These are phyloP conservation scores for Noturus placidus DNA, from an alignment of 2,113 vertebrate species.

Conservation along the genomic window DNA sequence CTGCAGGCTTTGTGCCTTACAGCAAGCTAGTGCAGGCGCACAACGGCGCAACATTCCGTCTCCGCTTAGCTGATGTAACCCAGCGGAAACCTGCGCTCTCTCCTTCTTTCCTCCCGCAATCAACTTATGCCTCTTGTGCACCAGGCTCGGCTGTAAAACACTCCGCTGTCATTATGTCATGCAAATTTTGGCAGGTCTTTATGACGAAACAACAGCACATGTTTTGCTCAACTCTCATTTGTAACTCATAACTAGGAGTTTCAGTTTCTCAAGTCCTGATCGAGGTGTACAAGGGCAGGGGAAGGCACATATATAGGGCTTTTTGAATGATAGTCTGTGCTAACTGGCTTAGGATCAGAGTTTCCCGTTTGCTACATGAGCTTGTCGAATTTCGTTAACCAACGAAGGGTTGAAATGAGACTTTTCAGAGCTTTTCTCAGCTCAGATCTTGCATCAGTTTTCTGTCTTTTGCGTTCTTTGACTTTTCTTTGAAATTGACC, in stretches of 20 bases:
- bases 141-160: slow-evolving; percentile 8
- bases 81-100: slow-evolving; percentile 1
- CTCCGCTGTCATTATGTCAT: slow-evolving; percentile 17
- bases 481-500: not conserved
- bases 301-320: too few species aligned
- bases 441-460: not conserved
- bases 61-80: slow-evolving; percentile 42
- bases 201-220: slow-evolving; percentile 22
- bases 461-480: not conserved
- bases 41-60: slow-evolving; percentile 6
- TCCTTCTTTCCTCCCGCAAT: slow-evolving; percentile 7
- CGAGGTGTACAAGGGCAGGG: not conserved
- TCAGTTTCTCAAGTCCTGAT: not conserved
- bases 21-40: not conserved
- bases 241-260: not conserved
- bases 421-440: not conserved
- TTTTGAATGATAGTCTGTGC: not conserved
- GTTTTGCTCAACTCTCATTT: slow-evolving; percentile 6
- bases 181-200: slow-evolving; percentile 19
- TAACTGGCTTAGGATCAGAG: not conserved
- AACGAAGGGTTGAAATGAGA: not conserved
- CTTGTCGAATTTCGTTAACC: not conserved
- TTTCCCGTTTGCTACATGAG: not conserved
- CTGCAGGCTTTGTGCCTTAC: slow-evolving; percentile 19
- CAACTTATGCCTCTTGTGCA: not conserved